Evolutionary conservation across 2,888 invertebrate genomes (phyloP).

Genomic region (Liposcelis brunnea): DNA sequence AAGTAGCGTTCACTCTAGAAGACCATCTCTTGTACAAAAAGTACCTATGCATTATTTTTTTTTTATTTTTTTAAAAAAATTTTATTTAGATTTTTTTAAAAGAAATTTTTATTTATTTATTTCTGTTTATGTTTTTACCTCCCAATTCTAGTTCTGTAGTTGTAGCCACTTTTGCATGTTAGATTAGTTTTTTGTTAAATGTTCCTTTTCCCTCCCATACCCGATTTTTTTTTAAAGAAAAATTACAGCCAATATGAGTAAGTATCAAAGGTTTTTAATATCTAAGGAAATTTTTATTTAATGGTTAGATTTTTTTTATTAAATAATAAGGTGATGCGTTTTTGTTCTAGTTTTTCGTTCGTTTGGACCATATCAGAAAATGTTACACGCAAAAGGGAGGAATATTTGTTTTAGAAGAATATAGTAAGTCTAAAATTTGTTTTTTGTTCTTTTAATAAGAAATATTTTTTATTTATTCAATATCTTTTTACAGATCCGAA

Average conservation of each 20-base stretch:
- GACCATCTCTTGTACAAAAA: conserved; percentile 7
- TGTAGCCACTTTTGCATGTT: conserved; percentile 16
- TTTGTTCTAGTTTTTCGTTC: conserved; percentile 92
- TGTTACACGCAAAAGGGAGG: conserved; percentile 99
- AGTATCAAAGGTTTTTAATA: too few relatives aligned
- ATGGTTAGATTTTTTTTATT: too few relatives aligned
- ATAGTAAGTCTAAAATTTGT: conserved; percentile 60
- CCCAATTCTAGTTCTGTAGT: conserved; percentile 13
- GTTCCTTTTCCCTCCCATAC: conserved; percentile 21
- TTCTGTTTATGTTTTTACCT: conserved; percentile 14
- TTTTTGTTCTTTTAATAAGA: conserved; percentile 11
- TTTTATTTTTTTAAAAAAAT: neutral
- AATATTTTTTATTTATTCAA: too few relatives aligned
- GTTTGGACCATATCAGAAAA: conserved; percentile 96
- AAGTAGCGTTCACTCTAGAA: conserved; percentile 1
- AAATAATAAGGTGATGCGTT: conserved; percentile 3
- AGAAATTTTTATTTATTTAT: conserved; percentile 16
- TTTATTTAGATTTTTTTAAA: conserved; percentile 14
- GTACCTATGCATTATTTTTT: conserved; percentile 13
- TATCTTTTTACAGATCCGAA: conserved; percentile 68
- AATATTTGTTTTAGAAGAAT: conserved; percentile 98
- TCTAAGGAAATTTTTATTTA: too few relatives aligned
- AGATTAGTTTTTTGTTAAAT: conserved; percentile 18
- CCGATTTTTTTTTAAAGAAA: conserved; percentile 14
- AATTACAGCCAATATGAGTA: too few relatives aligned